Conservation (phyloP, 2,797 vertebrate species). For the Myripristis murdjan region DNA sequence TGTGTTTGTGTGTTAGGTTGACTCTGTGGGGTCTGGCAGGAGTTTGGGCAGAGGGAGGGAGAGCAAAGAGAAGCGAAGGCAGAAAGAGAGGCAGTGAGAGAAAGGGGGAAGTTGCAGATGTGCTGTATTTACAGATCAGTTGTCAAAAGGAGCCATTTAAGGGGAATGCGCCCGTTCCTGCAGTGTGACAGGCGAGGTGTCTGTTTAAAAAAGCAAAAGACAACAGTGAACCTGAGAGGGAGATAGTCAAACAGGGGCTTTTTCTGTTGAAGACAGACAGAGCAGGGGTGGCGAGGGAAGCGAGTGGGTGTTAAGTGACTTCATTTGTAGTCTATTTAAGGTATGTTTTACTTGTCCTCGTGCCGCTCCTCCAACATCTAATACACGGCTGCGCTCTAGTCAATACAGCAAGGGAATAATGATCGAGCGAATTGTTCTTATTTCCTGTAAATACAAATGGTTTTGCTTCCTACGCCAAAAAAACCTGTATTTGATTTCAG, state of each 20-base stretch:
- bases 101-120: slow-evolving; percentile 91
- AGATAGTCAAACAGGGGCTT: slow-evolving; percentile 80
- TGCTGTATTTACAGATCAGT: slow-evolving; percentile 99
- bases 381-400: slow-evolving; percentile 63
- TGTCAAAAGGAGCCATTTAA: slow-evolving; percentile 95
- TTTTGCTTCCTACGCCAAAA: slow-evolving; percentile 67
- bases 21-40: slow-evolving; percentile 89
- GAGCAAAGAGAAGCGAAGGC: slow-evolving; percentile 68
- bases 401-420: slow-evolving; percentile 69
- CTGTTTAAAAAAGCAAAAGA: slow-evolving; percentile 83
- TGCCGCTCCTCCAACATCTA: slow-evolving; percentile 75
- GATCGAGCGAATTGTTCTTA: slow-evolving; percentile 64
- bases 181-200: slow-evolving; percentile 77
- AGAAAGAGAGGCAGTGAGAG: slow-evolving; percentile 68
- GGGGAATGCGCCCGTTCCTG: slow-evolving; percentile 78
- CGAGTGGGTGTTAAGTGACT: slow-evolving; percentile 84
- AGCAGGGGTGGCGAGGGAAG: slow-evolving; percentile 74
- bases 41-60: slow-evolving; percentile 66
- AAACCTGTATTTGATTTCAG: slow-evolving; percentile 68
- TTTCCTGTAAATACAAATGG: slow-evolving; percentile 75
- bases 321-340: slow-evolving; percentile 87
- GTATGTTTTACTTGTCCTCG: slow-evolving; percentile 84
- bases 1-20: slow-evolving; percentile 75
- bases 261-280: slow-evolving; percentile 80
- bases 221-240: slow-evolving; percentile 79